phyloP scores from a whole-genome alignment of 2,797 vertebrate species.

The Pantherophis alleghaniensis region DNA sequence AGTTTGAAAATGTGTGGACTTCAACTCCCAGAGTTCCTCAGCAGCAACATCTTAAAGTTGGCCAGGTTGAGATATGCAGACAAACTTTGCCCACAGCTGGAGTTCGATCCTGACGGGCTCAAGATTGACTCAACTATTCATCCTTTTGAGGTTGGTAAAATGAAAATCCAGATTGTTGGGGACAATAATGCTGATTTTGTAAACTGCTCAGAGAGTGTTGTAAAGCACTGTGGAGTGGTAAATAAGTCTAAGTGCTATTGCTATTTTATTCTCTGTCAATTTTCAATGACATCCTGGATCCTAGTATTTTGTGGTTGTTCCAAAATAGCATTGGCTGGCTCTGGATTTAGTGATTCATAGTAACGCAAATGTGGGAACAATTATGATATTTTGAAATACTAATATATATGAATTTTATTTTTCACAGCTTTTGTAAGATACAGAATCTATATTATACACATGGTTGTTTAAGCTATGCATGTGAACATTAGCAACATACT shows the following conservation, averaged over 20 bases:
- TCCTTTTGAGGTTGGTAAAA: neutral
- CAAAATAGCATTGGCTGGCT: neutral
- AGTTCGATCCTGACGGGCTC: neutral
- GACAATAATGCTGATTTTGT: neutral
- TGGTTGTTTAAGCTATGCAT: neutral
- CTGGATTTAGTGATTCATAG: neutral
- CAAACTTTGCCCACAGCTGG: neutral
- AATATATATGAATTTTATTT: neutral
- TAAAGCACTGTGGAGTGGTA: neutral
- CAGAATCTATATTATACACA: neutral
- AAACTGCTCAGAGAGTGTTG: neutral
- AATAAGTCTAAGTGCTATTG: neutral
- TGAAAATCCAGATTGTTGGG: neutral
- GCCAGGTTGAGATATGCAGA: neutral
- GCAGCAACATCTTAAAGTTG: neutral
- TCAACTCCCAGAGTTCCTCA: neutral
- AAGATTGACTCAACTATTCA: neutral
- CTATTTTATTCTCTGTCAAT: neutral
- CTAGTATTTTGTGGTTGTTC: neutral
- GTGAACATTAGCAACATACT: neutral
- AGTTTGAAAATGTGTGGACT: neutral
- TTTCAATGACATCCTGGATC: neutral
- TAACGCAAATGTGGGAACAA: neutral
- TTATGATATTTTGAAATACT: slow-evolving; percentile 20
- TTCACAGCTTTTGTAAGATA: slow-evolving; percentile 23